A percentile compares a stretch with the other conserved stretches of the same genome.
These are phyloP conservation scores for Columba livia DNA, from an alignment of 2,113 vertebrate species.

Conservation along the genomic window DNA sequence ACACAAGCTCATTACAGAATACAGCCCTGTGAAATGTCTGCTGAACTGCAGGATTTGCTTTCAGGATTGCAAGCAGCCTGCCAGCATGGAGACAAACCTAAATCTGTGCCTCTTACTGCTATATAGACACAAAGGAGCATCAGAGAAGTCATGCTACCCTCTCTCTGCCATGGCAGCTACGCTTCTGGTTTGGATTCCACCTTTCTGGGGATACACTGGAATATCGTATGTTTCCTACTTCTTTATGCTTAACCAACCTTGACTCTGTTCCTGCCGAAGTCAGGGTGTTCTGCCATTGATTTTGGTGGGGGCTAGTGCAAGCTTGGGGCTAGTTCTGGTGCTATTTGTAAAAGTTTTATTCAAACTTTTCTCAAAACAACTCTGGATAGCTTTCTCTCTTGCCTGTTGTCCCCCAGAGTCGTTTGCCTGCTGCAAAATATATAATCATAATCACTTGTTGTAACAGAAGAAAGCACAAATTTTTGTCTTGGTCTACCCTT, in stretches of 20 bases:
- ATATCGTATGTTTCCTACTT: not conserved
- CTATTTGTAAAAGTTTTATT: constrained; percentile 52
- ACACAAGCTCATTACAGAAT: constrained; percentile 28
- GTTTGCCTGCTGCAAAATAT: constrained; percentile 30
- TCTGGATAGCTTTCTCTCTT: constrained; percentile 4
- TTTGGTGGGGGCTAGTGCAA: not conserved
- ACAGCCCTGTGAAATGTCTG: constrained; percentile 17
- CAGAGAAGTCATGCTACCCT: not conserved
- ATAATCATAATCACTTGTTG: not conserved
- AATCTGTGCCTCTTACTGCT: constrained; percentile 26
- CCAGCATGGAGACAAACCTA: constrained; percentile 8
- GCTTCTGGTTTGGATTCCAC: not conserved
- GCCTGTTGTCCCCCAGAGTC: not conserved
- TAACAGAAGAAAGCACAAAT: constrained; percentile 58
- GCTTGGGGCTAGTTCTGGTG: constrained; percentile 54
- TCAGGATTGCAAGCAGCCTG: not conserved
- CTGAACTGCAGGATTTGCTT: constrained; percentile 22
- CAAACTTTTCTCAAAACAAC: not conserved
- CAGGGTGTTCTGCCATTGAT: not conserved
- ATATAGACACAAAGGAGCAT: not conserved
- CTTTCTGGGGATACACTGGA: not conserved
- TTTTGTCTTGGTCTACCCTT: not conserved
- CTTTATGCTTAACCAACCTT: constrained; percentile 36
- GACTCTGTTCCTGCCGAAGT: not conserved
- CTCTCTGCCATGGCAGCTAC: not conserved